Evolutionary conservation across 2,888 invertebrate genomes (phyloP), one percentile per base, ranked within the genome.

Genomic region (Tenthredo mesomela): DNA sequence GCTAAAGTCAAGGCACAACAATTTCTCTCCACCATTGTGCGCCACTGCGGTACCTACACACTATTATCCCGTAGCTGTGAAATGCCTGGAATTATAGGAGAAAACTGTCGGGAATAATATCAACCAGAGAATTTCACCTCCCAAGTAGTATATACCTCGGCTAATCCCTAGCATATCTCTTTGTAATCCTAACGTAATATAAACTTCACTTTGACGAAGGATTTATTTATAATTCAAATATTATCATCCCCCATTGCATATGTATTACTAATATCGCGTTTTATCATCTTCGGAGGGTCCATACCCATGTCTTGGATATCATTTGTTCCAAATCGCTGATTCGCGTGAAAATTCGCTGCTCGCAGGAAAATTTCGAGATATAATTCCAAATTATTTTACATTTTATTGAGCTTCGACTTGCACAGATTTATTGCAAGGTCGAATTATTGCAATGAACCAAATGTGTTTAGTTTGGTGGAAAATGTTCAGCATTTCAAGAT

Each of bases 161-260:
- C 71, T 43, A 73, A 73, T 73, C 71, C 70, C 33, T 70, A 9
- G 37, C n/a, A 37, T 70, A 70, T 70, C 70, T 70, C 18, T 37
- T 37, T 70, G 70, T 70, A 70, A 70, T 70, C 37, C 70, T 33
- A 37, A 70, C 70, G 37, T 70, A 3, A 67, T 70, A 70, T 37
- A 37, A 70, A 70, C 37, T 70, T 37, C 15, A 37, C 4, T n/a
- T 70, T 18, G 70, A 37, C 25, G 37, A 70, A 37, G 70, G 70
- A 70, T 70, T 61, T 61, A 21, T 2, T 21, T 25, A 10, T 61
- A 25, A 61, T 61, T 12, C 61, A 61, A 61, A 25, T 7, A 61
- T 61, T 12, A 61, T 61, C 25, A 61, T 25, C 18, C 18, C 54
- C 54, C n/a, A 21, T 61, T 61, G 9, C 61, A 61, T 61, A 61